These are phyloP conservation scores for Anthoptus insignis DNA, from an alignment of 2,888 invertebrate species.

Conservation along the genomic window DNA sequence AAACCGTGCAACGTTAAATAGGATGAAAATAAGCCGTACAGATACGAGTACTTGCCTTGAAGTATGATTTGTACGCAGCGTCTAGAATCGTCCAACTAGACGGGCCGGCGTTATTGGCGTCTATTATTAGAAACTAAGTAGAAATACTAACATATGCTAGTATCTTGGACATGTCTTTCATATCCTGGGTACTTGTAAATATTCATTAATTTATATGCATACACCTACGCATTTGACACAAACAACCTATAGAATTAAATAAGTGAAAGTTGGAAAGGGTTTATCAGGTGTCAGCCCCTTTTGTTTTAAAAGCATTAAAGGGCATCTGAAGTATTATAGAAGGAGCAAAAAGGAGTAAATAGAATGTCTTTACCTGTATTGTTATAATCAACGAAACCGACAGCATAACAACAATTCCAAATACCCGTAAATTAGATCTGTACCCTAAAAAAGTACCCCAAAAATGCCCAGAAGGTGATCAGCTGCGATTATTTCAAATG, in stretches of 20 bases:
- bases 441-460: too few relatives aligned
- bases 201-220: slow-evolving; percentile 13
- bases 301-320: too few relatives aligned
- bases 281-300: too few relatives aligned
- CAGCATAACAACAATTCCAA: too few relatives aligned
- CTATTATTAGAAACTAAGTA: slow-evolving; percentile 62
- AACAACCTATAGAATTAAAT: background rate
- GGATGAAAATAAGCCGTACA: background rate
- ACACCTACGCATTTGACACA: background rate
- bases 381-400: too few relatives aligned
- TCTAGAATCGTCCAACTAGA: slow-evolving; percentile 51
- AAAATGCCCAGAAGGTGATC: too few relatives aligned
- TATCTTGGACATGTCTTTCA: background rate
- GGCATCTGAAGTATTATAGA: too few relatives aligned
- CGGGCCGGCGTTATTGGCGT: slow-evolving; percentile 53
- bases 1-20: too few relatives aligned
- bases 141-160: slow-evolving; percentile 18
- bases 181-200: slow-evolving; percentile 19
- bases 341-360: too few relatives aligned
- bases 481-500: too few relatives aligned
- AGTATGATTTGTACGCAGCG: slow-evolving; percentile 27
- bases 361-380: too few relatives aligned
- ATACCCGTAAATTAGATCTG: too few relatives aligned
- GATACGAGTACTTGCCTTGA: background rate
- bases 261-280: background rate